Evolutionary conservation across 1,140 invertebrate genomes (phyloP).

Genomic region (Papilio polytes): DNA sequence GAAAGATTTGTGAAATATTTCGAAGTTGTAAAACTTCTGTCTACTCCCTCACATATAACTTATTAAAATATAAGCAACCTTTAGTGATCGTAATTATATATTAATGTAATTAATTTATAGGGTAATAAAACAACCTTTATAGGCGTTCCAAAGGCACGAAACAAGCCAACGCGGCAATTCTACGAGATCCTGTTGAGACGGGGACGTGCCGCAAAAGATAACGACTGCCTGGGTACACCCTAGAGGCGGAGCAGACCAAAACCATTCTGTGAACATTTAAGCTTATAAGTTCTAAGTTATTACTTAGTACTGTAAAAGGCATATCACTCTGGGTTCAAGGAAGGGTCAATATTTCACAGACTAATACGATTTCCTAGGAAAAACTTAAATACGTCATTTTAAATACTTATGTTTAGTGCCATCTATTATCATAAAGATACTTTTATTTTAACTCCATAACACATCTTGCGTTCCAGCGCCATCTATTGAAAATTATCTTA

Average conservation of each 20-base stretch:
- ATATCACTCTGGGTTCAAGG: no score
- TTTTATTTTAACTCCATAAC: no score
- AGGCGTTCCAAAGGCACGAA: not conserved
- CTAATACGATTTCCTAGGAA: no score
- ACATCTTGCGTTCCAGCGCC: not conserved
- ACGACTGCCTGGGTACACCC: not conserved
- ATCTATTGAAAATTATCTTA: not conserved
- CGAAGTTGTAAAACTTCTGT: not conserved
- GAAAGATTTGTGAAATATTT: no score
- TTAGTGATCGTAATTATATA: not conserved
- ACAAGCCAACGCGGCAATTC: not conserved
- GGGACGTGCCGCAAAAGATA: not conserved
- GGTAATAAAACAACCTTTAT: not conserved
- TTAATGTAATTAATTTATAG: slow-evolving; percentile 1
- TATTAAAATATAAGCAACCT: not conserved
- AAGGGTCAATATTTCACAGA: no score
- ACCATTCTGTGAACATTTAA: no score
- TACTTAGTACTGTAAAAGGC: no score
- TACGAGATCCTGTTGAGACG: not conserved
- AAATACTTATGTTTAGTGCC: not conserved
- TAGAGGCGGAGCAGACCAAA: no score
- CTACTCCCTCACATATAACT: not conserved
- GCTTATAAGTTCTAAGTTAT: no score
- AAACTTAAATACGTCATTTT: no score
- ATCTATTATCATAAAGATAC: not conserved